Conservation (phyloP, 2,113 vertebrate species). For the Brachyhypopomus occidentalis region DNA sequence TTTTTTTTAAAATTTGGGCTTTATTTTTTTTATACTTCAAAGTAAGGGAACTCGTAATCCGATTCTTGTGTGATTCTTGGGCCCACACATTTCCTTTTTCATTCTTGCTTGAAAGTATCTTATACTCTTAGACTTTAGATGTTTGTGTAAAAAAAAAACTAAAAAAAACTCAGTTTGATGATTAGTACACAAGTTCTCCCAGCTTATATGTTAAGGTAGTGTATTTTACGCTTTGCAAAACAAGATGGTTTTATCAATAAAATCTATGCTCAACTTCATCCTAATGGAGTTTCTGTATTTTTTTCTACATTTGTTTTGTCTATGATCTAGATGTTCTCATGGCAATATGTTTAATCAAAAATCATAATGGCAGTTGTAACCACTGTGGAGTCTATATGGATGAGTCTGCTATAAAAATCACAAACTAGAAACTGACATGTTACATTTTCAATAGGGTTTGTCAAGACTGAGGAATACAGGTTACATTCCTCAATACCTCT, state of each 20-base stretch:
- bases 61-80: no score
- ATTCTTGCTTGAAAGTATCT: neutral
- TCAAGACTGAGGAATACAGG: no score
- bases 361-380: no score
- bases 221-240: neutral
- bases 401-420: no score
- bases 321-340: no score
- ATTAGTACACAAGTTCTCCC: neutral
- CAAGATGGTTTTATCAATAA: slow-evolving; percentile 3
- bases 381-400: no score
- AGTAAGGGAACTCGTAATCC: neutral
- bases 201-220: neutral
- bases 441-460: no score
- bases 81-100: neutral
- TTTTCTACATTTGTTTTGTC: neutral
- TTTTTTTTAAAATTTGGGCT: neutral
- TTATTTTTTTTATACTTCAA: slow-evolving; percentile 17
- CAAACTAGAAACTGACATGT: no score
- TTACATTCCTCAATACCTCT: no score
- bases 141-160: neutral
- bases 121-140: neutral
- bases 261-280: neutral
- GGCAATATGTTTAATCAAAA: no score
- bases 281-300: neutral
- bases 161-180: neutral